Evolutionary conservation across 2,113 vertebrate genomes (phyloP).

Genomic region (Isichthys henryi): DNA sequence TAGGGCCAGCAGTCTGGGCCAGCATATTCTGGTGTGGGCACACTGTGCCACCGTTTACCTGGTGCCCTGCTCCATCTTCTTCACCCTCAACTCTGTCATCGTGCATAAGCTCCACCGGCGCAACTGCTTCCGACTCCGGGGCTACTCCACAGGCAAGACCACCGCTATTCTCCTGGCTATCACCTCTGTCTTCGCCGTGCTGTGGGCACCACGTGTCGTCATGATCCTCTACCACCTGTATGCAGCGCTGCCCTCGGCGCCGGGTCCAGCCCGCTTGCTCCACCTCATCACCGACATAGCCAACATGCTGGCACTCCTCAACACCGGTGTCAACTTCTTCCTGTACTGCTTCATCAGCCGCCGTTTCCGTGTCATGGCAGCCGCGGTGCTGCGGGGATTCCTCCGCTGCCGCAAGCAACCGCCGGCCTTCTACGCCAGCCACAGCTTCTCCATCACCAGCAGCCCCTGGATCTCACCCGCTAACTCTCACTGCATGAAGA

Average conservation of each 20-base stretch:
- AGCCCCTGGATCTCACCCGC: constrained; percentile 97
- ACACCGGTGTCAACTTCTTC: constrained; percentile 97
- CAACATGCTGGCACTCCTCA: constrained; percentile 90
- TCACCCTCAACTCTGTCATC: constrained; percentile 83
- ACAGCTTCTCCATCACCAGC: constrained; percentile 95
- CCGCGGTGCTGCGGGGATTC: constrained; percentile 77
- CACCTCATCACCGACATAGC: constrained; percentile 80
- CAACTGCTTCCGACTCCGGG: constrained; percentile 81
- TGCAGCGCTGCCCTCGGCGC: constrained; percentile 66
- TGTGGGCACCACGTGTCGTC: constrained; percentile 87
- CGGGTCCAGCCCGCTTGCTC: constrained; percentile 68
- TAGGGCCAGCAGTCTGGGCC: constrained; percentile 66
- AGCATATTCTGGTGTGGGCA: constrained; percentile 86
- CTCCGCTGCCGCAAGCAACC: constrained; percentile 86
- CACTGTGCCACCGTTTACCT: constrained; percentile 89
- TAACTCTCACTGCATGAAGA: constrained; percentile 96
- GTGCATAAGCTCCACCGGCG: constrained; percentile 76
- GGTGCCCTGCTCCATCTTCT: constrained; percentile 90
- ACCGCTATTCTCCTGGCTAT: constrained; percentile 91
- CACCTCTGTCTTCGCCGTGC: constrained; percentile 84
- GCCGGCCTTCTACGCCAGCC: constrained; percentile 80
- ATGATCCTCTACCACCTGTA: constrained; percentile 93
- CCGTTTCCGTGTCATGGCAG: constrained; percentile 87
- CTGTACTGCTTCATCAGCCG: constrained; percentile 98
- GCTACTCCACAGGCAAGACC: constrained; percentile 89